A percentile compares a stretch with the other conserved stretches of the same genome.
phyloP scores from a whole-genome alignment of 1,140 invertebrate genomes.

The Dendrolimus kikuchii region DNA sequence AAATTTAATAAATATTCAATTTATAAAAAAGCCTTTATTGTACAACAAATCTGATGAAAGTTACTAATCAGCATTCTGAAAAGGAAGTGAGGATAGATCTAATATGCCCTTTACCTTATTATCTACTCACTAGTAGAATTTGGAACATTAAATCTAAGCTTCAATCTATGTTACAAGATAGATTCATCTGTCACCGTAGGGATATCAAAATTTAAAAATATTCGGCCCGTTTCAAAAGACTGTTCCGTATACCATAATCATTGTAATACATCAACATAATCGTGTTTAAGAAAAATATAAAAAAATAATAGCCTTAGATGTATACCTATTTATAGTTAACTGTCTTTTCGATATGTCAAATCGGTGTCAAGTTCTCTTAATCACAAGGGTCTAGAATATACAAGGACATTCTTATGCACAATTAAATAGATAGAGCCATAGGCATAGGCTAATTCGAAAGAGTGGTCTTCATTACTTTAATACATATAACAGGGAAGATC shows the following conservation, averaged over 20 bases:
- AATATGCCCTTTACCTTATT: conserved; percentile 8
- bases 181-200: conserved; percentile 58
- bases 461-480: no score
- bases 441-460: no score
- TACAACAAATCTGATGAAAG: no score
- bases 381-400: no score
- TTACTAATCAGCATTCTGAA: no score
- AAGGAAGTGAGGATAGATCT: no score
- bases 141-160: conserved; percentile 43
- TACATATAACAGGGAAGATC: no score
- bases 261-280: conserved; percentile 51
- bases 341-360: conserved; percentile 40
- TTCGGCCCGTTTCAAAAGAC: conserved; percentile 71
- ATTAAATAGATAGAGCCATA: no score
- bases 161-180: conserved; percentile 42
- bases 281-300: conserved; percentile 43
- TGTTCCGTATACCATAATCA: conserved; percentile 71
- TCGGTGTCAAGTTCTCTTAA: conserved; percentile 46
- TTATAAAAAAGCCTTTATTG: no score
- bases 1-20: no score
- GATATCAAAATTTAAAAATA: conserved; percentile 66
- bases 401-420: no score
- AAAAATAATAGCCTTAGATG: conserved; percentile 54
- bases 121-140: conserved; percentile 28
- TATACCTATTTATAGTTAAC: conserved; percentile 32